Evolutionary conservation across 2,113 vertebrate species (phyloP).

Genomic region (Hyaena hyaena): DNA sequence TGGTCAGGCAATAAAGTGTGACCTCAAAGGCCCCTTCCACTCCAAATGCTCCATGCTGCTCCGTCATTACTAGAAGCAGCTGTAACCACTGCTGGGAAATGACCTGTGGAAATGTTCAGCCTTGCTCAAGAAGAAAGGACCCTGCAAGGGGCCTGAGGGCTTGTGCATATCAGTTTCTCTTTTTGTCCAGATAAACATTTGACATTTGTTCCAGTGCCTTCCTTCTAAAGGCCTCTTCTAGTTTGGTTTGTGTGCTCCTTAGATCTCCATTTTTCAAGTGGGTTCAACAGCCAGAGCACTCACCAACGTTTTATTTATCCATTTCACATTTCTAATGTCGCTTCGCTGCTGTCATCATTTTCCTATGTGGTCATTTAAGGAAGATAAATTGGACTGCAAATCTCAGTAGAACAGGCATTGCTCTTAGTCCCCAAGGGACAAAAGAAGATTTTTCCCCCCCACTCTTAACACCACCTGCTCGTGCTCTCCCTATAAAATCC

Average conservation of each 20-base stretch:
- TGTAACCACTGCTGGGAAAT: neutral
- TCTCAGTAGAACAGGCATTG: conserved; percentile 13
- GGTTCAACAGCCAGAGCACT: neutral
- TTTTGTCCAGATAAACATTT: conserved; percentile 38
- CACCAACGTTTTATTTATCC: conserved; percentile 69
- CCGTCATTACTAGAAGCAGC: neutral
- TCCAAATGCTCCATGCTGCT: rapidly evolving
- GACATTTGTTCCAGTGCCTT: conserved; percentile 21
- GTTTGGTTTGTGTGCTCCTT: neutral
- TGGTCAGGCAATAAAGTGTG: neutral
- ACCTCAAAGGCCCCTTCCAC: neutral
- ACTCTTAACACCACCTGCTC: neutral
- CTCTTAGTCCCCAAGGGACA: conserved; percentile 30
- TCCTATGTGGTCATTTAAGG: conserved; percentile 66
- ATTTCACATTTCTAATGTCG: conserved; percentile 72
- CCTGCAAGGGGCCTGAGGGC: neutral
- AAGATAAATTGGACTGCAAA: conserved; percentile 45
- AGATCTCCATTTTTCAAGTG: conserved; percentile 18
- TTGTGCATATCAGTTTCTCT: conserved; percentile 26
- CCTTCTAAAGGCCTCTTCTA: conserved; percentile 14
- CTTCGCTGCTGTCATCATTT: conserved; percentile 63
- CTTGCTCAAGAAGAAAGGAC: neutral
- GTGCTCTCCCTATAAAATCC: neutral
- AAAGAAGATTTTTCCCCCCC: neutral
- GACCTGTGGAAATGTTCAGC: neutral